These are phyloP conservation scores for Thamnophis sirtalis DNA, from an alignment of 2,113 vertebrate genomes.

Conservation along the genomic window DNA sequence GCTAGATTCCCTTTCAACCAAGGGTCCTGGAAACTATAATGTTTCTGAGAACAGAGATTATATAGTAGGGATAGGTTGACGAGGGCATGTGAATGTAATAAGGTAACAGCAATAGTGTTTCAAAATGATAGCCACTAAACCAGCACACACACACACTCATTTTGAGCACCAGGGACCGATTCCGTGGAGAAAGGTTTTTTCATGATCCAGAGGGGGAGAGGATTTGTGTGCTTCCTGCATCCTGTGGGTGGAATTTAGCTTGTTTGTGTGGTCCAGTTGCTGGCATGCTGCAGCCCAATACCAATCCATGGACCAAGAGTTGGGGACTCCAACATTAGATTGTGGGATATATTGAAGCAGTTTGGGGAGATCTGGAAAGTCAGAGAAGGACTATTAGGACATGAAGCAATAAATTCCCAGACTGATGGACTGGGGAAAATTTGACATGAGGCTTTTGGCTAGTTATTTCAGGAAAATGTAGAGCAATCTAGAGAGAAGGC, in stretches of 20 bases:
- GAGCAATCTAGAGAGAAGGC: neutral
- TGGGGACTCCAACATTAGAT: too few relatives aligned
- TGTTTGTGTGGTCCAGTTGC: neutral
- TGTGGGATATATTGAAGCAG: neutral
- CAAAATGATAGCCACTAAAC: neutral
- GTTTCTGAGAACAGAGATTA: neutral
- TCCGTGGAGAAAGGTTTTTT: neutral
- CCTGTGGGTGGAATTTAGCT: neutral
- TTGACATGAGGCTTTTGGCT: neutral
- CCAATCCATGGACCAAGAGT: too few relatives aligned
- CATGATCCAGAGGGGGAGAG: too few relatives aligned
- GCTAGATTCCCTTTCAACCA: neutral
- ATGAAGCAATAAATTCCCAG: neutral
- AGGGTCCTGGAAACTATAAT: neutral
- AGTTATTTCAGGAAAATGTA: neutral
- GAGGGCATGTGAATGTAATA: neutral
- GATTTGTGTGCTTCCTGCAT: neutral
- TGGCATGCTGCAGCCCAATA: neutral
- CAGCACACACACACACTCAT: fast-evolving
- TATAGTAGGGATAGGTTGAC: neutral
- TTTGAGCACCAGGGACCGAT: neutral
- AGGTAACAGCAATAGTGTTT: neutral
- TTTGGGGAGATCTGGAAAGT: neutral
- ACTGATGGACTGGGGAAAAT: neutral
- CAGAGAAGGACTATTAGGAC: neutral